phyloP scores from a whole-genome alignment of 2,888 invertebrate species.

The Leptinotarsa haldemani region DNA sequence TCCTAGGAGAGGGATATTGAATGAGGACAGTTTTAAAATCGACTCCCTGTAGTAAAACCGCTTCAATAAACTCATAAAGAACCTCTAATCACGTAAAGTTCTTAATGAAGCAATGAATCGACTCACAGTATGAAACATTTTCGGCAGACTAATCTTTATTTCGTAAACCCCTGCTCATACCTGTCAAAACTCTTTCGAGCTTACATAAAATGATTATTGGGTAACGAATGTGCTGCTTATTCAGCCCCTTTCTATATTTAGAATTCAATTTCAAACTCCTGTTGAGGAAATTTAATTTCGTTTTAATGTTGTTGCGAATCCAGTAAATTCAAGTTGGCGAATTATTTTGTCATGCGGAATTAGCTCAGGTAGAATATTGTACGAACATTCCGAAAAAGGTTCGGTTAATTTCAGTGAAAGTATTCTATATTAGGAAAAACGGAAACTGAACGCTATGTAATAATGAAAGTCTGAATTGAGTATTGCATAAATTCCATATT shows the following conservation, averaged over 20 bases:
- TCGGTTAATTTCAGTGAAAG: conserved; percentile 1
- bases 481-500: no score
- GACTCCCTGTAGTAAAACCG: no score
- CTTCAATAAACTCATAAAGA: neutral
- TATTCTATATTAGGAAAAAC: neutral
- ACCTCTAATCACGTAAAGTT: neutral
- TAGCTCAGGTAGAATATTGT: conserved; percentile 2
- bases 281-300: conserved; percentile 13
- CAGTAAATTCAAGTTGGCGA: neutral
- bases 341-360: conserved; percentile 5
- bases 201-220: neutral
- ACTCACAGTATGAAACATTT: neutral
- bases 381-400: neutral
- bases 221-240: conserved; percentile 13
- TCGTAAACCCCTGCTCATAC: neutral
- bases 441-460: neutral
- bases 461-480: neutral
- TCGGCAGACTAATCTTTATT: neutral
- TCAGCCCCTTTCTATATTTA: conserved; percentile 12
- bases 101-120: neutral
- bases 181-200: conserved; percentile 4
- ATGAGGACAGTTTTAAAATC: no score
- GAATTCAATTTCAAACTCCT: conserved; percentile 15
- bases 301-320: neutral
- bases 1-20: no score